These are phyloP conservation scores for Danaus melanippus DNA, from an alignment of 1,140 invertebrate genomes.

Conservation along the genomic window DNA sequence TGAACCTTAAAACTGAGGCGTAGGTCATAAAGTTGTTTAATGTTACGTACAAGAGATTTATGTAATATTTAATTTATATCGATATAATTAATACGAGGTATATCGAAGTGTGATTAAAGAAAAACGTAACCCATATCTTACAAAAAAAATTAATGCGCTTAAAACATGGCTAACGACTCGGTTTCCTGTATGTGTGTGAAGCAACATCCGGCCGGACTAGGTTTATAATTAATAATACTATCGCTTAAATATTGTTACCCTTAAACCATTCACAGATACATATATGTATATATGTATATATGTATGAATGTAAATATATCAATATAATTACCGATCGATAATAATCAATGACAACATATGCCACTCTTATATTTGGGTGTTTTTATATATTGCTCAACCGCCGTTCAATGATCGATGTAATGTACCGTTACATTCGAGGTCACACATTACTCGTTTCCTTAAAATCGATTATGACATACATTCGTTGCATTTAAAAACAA, in stretches of 20 bases:
- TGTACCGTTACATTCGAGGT: too few relatives aligned
- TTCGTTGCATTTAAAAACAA: constrained; percentile 2
- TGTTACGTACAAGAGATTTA: constrained; percentile 5
- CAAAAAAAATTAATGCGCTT: constrained; percentile 2
- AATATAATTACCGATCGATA: too few relatives aligned
- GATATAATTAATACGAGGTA: neutral
- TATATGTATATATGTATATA: too few relatives aligned
- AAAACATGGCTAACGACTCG: constrained; percentile 23
- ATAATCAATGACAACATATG: too few relatives aligned
- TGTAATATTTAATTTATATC: constrained; percentile 6
- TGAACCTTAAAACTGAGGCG: constrained; percentile 8
- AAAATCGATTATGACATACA: constrained; percentile 10
- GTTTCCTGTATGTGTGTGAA: constrained; percentile 30
- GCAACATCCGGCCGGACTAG: constrained; percentile 25
- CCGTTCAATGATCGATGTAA: too few relatives aligned
- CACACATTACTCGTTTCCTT: constrained; percentile 6
- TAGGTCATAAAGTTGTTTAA: constrained; percentile 2
- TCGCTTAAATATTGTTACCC: too few relatives aligned
- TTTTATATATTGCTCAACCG: constrained; percentile 7
- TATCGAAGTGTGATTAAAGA: too few relatives aligned
- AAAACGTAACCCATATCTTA: too few relatives aligned
- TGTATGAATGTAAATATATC: too few relatives aligned
- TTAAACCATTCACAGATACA: too few relatives aligned
- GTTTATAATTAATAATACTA: too few relatives aligned
- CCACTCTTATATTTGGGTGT: too few relatives aligned